These are phyloP conservation scores for Epicauta chinensis DNA, from an alignment of 1,140 invertebrate species.

Conservation along the genomic window DNA sequence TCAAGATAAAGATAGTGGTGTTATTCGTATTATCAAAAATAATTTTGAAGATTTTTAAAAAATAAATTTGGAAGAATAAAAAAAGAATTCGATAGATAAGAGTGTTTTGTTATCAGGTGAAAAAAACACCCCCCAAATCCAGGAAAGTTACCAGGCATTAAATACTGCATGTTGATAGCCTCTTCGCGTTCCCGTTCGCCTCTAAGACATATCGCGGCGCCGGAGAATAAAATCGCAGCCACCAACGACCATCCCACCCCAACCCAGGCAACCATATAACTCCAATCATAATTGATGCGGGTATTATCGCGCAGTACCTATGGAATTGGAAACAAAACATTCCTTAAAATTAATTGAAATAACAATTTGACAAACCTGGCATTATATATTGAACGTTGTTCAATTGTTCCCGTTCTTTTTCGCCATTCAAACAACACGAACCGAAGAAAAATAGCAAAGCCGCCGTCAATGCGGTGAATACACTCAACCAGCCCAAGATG, in stretches of 20 bases:
- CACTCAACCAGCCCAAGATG: slow-evolving; percentile 74
- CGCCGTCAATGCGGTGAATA: slow-evolving; percentile 65
- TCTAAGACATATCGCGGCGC: slow-evolving; percentile 85
- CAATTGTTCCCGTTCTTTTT: slow-evolving; percentile 57
- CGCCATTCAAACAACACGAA: slow-evolving; percentile 68
- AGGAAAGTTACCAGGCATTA: slow-evolving; percentile 85
- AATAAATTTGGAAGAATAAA: not conserved
- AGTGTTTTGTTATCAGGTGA: too few species aligned
- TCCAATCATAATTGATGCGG: slow-evolving; percentile 88
- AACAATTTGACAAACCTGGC: slow-evolving; percentile 62
- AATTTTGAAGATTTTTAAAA: not conserved
- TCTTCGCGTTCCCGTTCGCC: slow-evolving; percentile 88
- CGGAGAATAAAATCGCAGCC: slow-evolving; percentile 85
- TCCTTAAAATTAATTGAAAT: not conserved
- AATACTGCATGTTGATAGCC: slow-evolving; percentile 94
- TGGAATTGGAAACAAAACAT: slow-evolving; percentile 26
- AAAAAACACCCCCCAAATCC: slow-evolving; percentile 2
- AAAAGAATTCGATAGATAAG: too few species aligned
- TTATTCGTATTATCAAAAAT: not conserved
- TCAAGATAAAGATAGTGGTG: not conserved
- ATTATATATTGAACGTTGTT: slow-evolving; percentile 82
- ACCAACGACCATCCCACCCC: slow-evolving; percentile 82
- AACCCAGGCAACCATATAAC: slow-evolving; percentile 92
- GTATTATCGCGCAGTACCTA: slow-evolving; percentile 83
- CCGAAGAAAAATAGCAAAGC: slow-evolving; percentile 74